These are phyloP conservation scores for Athalia rosae DNA, from an alignment of 2,888 invertebrate species.

Conservation along the genomic window DNA sequence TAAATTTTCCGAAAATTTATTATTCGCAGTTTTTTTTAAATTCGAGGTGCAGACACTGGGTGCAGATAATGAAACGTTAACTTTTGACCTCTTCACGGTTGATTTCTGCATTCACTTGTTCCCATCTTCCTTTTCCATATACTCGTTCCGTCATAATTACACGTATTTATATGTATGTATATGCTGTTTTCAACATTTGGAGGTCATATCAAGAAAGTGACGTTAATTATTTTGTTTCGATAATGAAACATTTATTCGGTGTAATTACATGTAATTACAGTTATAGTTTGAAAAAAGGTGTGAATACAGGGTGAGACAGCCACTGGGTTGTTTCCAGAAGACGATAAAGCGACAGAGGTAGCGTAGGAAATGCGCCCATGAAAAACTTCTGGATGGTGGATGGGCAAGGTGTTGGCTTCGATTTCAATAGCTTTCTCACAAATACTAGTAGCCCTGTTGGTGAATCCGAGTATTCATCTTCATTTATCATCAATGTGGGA, in stretches of 20 bases:
- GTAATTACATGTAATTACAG: background rate
- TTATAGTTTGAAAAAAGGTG: background rate
- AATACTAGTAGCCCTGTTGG: slow-evolving; percentile 69
- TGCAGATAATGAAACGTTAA: background rate
- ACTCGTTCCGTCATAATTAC: no score
- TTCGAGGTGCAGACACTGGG: background rate
- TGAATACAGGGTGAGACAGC: slow-evolving; percentile 23
- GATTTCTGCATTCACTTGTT: no score
- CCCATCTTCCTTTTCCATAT: no score
- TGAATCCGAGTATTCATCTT: slow-evolving; percentile 60
- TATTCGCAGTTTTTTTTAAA: background rate
- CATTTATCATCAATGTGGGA: slow-evolving; percentile 57
- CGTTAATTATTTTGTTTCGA: no score
- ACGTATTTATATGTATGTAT: no score
- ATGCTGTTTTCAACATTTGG: no score
- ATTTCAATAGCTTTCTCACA: slow-evolving; percentile 54
- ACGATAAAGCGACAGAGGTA: slow-evolving; percentile 19
- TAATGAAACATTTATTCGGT: background rate
- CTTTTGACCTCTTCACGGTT: background rate
- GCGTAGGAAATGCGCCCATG: slow-evolving; percentile 11
- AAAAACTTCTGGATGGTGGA: background rate
- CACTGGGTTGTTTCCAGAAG: slow-evolving; percentile 11
- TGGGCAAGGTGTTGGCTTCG: background rate
- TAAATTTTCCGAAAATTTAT: slow-evolving; percentile 52
- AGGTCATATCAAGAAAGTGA: no score